phyloP scores from a whole-genome alignment of 1,140 invertebrate genomes.

The Chelonus insularis region DNA sequence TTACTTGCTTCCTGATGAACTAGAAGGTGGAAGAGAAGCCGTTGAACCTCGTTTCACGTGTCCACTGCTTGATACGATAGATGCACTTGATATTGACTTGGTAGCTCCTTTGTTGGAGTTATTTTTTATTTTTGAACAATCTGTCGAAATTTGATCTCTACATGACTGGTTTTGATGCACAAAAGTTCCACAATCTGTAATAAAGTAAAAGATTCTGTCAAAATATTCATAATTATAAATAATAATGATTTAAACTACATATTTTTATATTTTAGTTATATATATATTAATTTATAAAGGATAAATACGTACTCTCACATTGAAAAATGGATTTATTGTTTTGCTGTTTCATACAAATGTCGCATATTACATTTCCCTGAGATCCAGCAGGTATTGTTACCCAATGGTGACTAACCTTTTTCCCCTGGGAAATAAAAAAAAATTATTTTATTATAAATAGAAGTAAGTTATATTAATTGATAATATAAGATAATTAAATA shows the following conservation, averaged over 20 bases:
- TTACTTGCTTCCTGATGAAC: conserved; percentile 52
- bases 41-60: conserved; percentile 52
- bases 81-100: conserved; percentile 53
- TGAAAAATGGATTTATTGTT: conserved; percentile 75
- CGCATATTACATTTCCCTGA: conserved; percentile 63
- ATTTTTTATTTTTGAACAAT: conserved; percentile 69
- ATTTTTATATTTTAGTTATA: conserved; percentile 20
- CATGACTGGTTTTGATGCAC: conserved; percentile 81
- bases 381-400: conserved; percentile 63
- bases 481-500: conserved; percentile 23
- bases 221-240: no score
- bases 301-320: conserved; percentile 68
- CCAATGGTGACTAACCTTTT: conserved; percentile 71
- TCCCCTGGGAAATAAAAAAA: conserved; percentile 41
- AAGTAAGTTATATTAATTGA: conserved; percentile 1
- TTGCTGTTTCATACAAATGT: conserved; percentile 79
- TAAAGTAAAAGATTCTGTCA: conserved; percentile 12
- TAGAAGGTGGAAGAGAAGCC: conserved; percentile 47
- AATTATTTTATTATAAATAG: not conserved
- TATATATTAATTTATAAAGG: conserved; percentile 3
- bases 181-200: conserved; percentile 77
- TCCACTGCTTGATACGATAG: conserved; percentile 44
- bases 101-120: conserved; percentile 47
- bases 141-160: conserved; percentile 76
- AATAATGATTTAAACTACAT: conserved; percentile 10